Conservation (phyloP, 2,797 vertebrate genomes). For the Manis crassicaudata region DNA sequence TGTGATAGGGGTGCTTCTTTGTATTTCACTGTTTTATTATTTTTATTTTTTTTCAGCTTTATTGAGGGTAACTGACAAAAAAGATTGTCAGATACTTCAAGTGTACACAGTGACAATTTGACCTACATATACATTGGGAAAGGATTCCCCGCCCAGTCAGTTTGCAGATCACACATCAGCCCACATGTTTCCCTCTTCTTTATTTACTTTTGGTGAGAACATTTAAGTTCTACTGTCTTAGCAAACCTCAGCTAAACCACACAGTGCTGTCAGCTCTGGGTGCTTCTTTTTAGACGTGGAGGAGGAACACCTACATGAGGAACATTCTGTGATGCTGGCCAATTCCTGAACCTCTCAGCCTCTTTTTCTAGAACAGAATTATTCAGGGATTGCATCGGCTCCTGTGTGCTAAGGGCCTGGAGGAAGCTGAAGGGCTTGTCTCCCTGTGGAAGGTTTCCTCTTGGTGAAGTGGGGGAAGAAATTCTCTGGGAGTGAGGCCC, state of each 20-base stretch:
- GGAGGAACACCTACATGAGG: neutral
- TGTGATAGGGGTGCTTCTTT: neutral
- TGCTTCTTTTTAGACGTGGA: neutral
- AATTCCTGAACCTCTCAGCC: neutral
- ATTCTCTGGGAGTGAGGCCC: neutral
- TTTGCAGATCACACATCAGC: neutral
- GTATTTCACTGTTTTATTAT: neutral
- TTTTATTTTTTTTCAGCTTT: neutral
- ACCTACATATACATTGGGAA: neutral
- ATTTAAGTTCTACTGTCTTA: neutral
- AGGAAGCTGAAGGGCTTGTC: neutral
- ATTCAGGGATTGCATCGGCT: neutral
- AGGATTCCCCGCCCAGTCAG: neutral
- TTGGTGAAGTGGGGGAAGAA: neutral
- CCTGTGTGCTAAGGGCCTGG: fast-evolving
- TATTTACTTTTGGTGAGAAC: neutral
- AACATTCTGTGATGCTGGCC: neutral
- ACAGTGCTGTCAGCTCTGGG: neutral
- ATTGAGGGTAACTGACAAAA: neutral
- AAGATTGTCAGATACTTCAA: neutral
- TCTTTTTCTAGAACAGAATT: neutral
- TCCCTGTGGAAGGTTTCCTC: fast-evolving
- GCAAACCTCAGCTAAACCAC: neutral
- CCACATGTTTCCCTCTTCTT: neutral
- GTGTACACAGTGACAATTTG: neutral